Evolutionary conservation across 2,888 invertebrate genomes (phyloP), one percentile per base, ranked within the genome.

Genomic region (Gymnosoma rotundatum): DNA sequence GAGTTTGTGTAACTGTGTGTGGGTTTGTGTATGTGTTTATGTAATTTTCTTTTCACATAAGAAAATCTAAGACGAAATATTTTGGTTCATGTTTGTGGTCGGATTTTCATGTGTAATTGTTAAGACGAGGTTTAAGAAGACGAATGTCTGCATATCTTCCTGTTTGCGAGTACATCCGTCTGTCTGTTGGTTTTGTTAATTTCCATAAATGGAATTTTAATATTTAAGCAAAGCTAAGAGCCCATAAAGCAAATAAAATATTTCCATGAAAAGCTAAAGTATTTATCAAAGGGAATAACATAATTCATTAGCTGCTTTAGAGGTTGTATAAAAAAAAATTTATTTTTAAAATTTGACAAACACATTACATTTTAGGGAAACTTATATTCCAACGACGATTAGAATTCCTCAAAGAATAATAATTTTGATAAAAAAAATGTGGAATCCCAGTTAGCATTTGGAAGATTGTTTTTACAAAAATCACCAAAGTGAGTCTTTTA

Each of bases 201-300:
- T 25, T 54, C 25, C 63, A 42, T 54, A 54, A 74, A 64, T 60
- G 45, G 54, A 64, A 25, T 54, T 54, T 63, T 42, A n/a, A 73
- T 63, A 38, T 73, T 54, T 38, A 54, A 38, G 18, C 14, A 14
- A 48, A n/a, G 45, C 16, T 2, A 3, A 48, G 16, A n/a, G 3
- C 16, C 2, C 16, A 48, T n/a, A 48, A 48, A 45, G 45, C 14
- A 25, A 42, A 10, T 12, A 10, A 42, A 10, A 42, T 42, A 42
- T 42, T 42, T 42, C 12, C 14, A 5, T n/a, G 0, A 48, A 48
- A 38, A 9, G 8, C 54, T 10, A 20, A 54, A 20, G 5, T 48
- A 48, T 6, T 14, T n/a, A 0, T 14, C 45, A 48, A 42, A 42
- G 12, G 42, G 10, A 38, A 38, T 38, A 38, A 9, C 10, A 1